phyloP scores from a whole-genome alignment of 1,140 invertebrate species.

The Colletes latitarsis region DNA sequence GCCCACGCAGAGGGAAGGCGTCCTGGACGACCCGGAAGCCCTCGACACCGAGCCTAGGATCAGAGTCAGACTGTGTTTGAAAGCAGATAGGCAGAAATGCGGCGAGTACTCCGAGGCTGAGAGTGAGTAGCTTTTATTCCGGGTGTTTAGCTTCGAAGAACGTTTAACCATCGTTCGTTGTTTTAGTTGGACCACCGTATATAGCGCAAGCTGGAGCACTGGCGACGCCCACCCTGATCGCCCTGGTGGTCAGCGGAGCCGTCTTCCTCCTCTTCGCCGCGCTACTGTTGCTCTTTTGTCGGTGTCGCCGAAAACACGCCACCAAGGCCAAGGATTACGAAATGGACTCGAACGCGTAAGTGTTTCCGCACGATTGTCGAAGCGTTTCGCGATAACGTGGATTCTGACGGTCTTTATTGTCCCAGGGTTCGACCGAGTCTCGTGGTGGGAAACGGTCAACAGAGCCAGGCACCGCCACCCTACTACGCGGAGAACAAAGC shows the following conservation, averaged over 20 bases:
- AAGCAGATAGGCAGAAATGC: slow-evolving; percentile 89
- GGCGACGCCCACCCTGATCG: slow-evolving; percentile 89
- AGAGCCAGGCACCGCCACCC: slow-evolving; percentile 89
- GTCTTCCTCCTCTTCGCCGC: slow-evolving; percentile 90
- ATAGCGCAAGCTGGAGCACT: slow-evolving; percentile 89
- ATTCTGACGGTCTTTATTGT: slow-evolving; percentile 30
- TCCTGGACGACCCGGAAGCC: slow-evolving; percentile 82
- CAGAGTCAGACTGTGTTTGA: slow-evolving; percentile 89
- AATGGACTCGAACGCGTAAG: slow-evolving; percentile 89
- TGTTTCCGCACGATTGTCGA: not conserved
- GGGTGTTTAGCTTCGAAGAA: too few species aligned
- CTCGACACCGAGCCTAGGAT: slow-evolving; percentile 84
- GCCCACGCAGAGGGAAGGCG: slow-evolving; percentile 86
- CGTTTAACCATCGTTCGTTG: not conserved
- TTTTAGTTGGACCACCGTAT: slow-evolving; percentile 88
- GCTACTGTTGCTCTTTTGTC: slow-evolving; percentile 91
- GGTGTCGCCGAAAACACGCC: slow-evolving; percentile 90
- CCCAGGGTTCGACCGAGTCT: slow-evolving; percentile 87
- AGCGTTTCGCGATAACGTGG: not conserved
- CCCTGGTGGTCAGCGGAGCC: slow-evolving; percentile 90
- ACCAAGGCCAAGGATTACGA: slow-evolving; percentile 95
- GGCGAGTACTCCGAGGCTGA: slow-evolving; percentile 91
- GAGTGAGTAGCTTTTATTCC: slow-evolving; percentile 82
- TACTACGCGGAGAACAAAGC: slow-evolving; percentile 96
- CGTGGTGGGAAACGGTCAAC: slow-evolving; percentile 85